These are phyloP conservation scores for Sciurus vulgaris DNA, from an alignment of 2,797 vertebrate species.

Conservation along the genomic window DNA sequence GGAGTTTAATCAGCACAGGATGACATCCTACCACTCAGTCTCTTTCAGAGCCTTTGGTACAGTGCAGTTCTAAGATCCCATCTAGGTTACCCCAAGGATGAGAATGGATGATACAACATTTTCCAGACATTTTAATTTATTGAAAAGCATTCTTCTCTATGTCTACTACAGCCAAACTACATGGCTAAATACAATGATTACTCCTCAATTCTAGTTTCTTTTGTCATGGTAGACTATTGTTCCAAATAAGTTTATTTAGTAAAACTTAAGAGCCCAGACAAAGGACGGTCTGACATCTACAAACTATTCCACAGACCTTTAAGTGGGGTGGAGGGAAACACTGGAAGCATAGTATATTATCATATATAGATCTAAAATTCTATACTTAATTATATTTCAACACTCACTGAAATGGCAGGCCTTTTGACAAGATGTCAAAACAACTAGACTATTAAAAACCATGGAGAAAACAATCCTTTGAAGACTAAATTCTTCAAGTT, in stretches of 20 bases:
- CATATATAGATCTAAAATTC: slow-evolving; percentile 43
- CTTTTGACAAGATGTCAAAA: slow-evolving; percentile 50
- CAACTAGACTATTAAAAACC: not conserved
- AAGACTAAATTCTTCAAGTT: not conserved
- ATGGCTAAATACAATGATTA: slow-evolving; percentile 29
- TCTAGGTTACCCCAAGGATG: not conserved
- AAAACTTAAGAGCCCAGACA: slow-evolving; percentile 23
- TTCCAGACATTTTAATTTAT: slow-evolving; percentile 43
- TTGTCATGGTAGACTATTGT: not conserved
- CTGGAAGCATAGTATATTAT: not conserved
- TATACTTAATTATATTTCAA: slow-evolving; percentile 15
- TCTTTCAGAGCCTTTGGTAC: not conserved
- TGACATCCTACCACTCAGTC: not conserved
- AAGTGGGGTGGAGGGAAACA: not conserved
- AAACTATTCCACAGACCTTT: slow-evolving; percentile 43
- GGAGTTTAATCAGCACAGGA: not conserved
- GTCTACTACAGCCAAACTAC: not conserved
- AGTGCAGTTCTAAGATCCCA: not conserved
- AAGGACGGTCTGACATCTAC: not conserved
- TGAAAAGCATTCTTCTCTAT: not conserved
- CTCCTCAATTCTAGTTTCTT: slow-evolving; percentile 19
- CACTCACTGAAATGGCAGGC: slow-evolving; percentile 5
- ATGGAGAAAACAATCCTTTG: not conserved
- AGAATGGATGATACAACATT: not conserved
- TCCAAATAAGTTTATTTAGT: not conserved